Conservation (phyloP, 2,888 invertebrate genomes). For the Sarcophaga caerulescens region DNA sequence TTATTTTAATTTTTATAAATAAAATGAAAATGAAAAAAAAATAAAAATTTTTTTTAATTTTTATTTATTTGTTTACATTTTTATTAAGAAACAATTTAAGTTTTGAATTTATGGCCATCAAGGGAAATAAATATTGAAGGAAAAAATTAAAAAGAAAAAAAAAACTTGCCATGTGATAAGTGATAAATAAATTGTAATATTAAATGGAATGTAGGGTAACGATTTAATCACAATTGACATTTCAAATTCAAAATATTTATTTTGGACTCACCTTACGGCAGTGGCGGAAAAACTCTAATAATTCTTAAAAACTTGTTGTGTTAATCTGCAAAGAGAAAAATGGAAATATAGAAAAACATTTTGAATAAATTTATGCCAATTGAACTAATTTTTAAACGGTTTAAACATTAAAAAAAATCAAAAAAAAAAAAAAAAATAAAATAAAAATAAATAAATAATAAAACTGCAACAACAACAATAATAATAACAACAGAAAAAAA, state of each 20-base stretch:
- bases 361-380: conserved; percentile 60
- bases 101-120: too few relatives aligned
- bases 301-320: conserved; percentile 26
- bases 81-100: too few relatives aligned
- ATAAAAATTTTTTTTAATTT: too few relatives aligned
- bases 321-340: conserved; percentile 43
- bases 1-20: too few relatives aligned
- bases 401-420: too few relatives aligned
- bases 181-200: too few relatives aligned
- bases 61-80: too few relatives aligned
- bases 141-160: too few relatives aligned
- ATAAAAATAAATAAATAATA: conserved; percentile 1
- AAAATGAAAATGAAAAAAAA: too few relatives aligned
- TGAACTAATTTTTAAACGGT: conserved; percentile 53
- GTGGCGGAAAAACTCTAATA: conserved; percentile 2
- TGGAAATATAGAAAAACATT: conserved; percentile 24
- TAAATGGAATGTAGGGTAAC: neutral
- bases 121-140: too few relatives aligned
- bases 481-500: conserved; percentile 3
- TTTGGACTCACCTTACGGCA: conserved; percentile 40
- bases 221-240: conserved; percentile 30
- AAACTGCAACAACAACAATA: neutral
- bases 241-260: conserved; percentile 32
- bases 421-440: too few relatives aligned
- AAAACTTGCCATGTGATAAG: too few relatives aligned